Evolutionary conservation across 2,113 vertebrate species (phyloP).

Genomic region (Scatophagus argus): DNA sequence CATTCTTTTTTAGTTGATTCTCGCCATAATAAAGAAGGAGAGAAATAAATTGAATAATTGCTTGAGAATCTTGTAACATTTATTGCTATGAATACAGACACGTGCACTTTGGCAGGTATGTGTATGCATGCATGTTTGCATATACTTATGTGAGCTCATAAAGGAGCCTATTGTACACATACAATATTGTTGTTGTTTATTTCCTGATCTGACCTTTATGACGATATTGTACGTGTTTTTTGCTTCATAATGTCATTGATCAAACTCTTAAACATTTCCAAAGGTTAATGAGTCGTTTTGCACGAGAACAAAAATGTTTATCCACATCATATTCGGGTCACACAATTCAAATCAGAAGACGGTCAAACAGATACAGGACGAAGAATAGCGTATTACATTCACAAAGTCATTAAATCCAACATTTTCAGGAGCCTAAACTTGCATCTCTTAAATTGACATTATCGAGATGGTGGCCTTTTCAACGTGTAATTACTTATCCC

Average conservation of each 20-base stretch:
- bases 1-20: background rate
- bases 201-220: background rate
- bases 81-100: background rate
- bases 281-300: background rate
- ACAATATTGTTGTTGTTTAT: background rate
- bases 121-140: background rate
- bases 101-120: background rate
- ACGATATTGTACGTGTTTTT: background rate
- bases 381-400: no score
- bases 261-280: background rate
- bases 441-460: background rate
- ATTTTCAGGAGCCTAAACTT: no score
- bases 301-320: background rate
- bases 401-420: background rate
- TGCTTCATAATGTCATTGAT: background rate
- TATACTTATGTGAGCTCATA: background rate
- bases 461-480: background rate
- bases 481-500: background rate
- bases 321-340: background rate
- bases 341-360: background rate
- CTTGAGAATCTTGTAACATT: background rate
- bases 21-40: background rate
- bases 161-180: background rate
- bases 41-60: background rate
- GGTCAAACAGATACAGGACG: background rate